Conservation (phyloP, 2,113 vertebrate species). For the Thryonomys swinderianus region DNA sequence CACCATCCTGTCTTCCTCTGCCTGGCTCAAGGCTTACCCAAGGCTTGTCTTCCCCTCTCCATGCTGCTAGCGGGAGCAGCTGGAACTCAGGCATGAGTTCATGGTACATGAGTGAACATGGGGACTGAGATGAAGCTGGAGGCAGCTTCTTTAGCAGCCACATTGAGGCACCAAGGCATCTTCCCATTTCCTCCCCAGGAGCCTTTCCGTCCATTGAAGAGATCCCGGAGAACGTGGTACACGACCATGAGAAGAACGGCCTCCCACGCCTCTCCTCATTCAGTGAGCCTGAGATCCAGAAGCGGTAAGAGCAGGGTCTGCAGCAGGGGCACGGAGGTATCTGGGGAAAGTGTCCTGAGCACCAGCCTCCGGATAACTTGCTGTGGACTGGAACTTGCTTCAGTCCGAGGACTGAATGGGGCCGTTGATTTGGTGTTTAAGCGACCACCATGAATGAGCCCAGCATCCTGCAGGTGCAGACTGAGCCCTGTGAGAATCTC, state of each 20-base stretch:
- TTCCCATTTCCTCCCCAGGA: slow-evolving; percentile 84
- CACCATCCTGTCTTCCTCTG: neutral
- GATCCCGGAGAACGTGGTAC: slow-evolving; percentile 96
- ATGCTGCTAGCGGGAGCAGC: neutral
- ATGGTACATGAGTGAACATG: no score
- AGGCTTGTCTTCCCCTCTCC: neutral
- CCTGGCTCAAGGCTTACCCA: neutral
- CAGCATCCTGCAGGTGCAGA: rapidly evolving
- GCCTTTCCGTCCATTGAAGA: slow-evolving; percentile 94
- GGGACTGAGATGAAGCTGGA: rapidly evolving
- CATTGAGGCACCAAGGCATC: rapidly evolving
- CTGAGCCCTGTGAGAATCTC: neutral
- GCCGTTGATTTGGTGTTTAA: neutral
- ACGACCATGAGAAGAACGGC: slow-evolving; percentile 97
- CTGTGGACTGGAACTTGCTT: rapidly evolving
- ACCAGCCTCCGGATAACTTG: neutral
- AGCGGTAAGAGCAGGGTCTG: slow-evolving; percentile 86
- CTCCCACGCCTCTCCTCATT: slow-evolving; percentile 96
- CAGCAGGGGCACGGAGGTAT: neutral
- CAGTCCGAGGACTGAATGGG: neutral
- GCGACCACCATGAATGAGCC: rapidly evolving
- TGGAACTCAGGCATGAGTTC: neutral
- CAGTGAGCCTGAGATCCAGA: slow-evolving; percentile 90
- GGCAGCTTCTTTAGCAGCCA: neutral
- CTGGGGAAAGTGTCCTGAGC: neutral